Conservation (phyloP, 2,797 vertebrate genomes). For the Telmatherina bonti region DNA sequence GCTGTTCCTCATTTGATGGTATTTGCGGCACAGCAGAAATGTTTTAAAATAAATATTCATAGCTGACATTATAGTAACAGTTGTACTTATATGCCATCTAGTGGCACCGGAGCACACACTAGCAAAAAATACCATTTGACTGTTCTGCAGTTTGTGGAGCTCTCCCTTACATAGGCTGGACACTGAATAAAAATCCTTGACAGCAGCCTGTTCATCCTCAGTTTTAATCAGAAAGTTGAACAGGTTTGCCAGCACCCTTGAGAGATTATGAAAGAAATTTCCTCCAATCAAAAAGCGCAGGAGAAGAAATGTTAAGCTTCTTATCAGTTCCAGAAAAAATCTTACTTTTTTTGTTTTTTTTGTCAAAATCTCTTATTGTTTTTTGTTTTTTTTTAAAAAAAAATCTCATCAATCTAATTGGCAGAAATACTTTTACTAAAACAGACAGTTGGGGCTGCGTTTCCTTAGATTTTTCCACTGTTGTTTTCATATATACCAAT, state of each 20-base stretch:
- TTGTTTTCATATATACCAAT: neutral
- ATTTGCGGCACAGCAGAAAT: constrained; percentile 23
- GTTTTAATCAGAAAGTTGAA: neutral
- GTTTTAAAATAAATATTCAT: constrained; percentile 4
- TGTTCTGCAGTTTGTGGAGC: neutral
- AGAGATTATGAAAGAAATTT: neutral
- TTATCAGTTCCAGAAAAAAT: neutral
- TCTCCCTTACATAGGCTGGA: neutral
- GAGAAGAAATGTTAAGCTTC: neutral
- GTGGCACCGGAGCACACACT: constrained; percentile 28
- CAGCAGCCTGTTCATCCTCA: neutral
- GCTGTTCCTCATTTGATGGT: constrained; percentile 34
- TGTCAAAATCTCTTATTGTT: too few relatives aligned
- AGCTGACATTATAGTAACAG: neutral
- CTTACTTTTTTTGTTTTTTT: too few relatives aligned
- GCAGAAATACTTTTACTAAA: neutral
- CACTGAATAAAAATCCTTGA: neutral
- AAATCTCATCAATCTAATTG: neutral
- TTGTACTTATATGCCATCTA: constrained; percentile 54
- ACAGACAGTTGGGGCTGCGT: neutral
- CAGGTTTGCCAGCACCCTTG: neutral
- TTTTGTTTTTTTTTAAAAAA: neutral
- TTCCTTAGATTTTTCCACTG: neutral
- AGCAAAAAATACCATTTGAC: neutral
- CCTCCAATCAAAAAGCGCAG: neutral